Evolutionary conservation across 1,140 invertebrate genomes (phyloP).

Genomic region (Chrysopa pallens): DNA sequence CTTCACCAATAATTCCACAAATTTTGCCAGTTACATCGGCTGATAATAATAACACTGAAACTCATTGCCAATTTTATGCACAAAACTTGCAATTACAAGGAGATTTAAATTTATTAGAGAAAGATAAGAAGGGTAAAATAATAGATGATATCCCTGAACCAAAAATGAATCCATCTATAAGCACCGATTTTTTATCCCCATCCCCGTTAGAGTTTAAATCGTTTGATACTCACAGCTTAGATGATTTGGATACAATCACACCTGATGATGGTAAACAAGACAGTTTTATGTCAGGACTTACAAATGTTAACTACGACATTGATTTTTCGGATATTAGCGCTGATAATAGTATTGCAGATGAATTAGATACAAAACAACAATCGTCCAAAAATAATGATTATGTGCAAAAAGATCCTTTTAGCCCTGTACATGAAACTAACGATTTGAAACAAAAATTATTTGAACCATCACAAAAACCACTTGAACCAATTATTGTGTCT

Average conservation of each 20-base stretch:
- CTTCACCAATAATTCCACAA: conserved; percentile 21
- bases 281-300: conserved; percentile 32
- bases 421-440: conserved; percentile 15
- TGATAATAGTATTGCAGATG: conserved; percentile 44
- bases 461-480: conserved; percentile 10
- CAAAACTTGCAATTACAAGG: conserved; percentile 11
- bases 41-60: not conserved
- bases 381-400: conserved; percentile 5
- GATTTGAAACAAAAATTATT: conserved; percentile 14
- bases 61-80: conserved; percentile 5
- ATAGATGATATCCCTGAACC: not conserved
- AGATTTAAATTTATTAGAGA: conserved; percentile 7
- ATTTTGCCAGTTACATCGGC: conserved; percentile 7
- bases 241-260: conserved; percentile 15
- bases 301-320: conserved; percentile 54
- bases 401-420: conserved; percentile 21
- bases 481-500: conserved; percentile 21
- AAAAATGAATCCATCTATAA: conserved; percentile 2
- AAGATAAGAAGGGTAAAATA: conserved; percentile 18
- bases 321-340: conserved; percentile 48
- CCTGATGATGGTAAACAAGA: conserved; percentile 33
- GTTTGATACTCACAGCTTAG: conserved; percentile 33
- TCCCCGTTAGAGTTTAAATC: conserved; percentile 27
- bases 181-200: conserved; percentile 28
- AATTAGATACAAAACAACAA: conserved; percentile 22